A percentile compares a stretch with the other conserved stretches of the same genome.
These are phyloP conservation scores for Lampris megalopsis DNA, from an alignment of 2,113 vertebrate species.

Conservation along the genomic window DNA sequence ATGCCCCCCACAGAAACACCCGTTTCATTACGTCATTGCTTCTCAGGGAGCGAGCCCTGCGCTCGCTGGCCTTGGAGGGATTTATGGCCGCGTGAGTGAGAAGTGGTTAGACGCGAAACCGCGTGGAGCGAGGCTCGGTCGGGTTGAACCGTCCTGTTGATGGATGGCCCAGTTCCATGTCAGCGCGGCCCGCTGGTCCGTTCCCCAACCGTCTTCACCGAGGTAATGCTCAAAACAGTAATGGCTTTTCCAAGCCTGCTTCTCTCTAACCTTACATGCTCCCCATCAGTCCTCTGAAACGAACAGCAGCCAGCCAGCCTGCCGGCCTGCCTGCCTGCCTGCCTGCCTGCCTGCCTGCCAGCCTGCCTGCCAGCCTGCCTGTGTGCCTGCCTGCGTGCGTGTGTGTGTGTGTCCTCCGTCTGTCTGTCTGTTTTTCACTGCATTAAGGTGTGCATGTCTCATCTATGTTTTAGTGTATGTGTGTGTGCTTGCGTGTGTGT, in stretches of 20 bases:
- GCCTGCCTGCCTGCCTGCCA: neutral
- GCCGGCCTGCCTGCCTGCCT: neutral
- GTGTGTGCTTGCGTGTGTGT: too few relatives aligned
- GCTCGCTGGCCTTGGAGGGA: neutral
- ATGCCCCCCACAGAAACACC: too few relatives aligned
- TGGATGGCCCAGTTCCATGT: conserved; percentile 6
- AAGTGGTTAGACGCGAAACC: neutral
- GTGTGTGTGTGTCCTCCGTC: neutral
- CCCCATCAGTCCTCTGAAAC: too few relatives aligned
- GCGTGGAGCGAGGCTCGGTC: neutral
- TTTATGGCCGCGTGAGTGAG: neutral
- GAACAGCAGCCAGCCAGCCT: neutral
- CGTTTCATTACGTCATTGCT: too few relatives aligned
- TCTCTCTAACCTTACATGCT: too few relatives aligned
- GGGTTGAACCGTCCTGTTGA: conserved; percentile 1
- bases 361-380: neutral
- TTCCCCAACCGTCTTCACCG: neutral
- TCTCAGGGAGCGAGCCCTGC: too few relatives aligned
- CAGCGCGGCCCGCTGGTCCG: neutral
- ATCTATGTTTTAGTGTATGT: neutral
- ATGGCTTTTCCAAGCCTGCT: neutral
- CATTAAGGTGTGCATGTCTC: neutral
- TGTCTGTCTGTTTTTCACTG: neutral
- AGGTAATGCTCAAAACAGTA: neutral
- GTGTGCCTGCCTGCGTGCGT: too few relatives aligned